Conservation (phyloP, 2,113 vertebrate species). For the Psittacara wagleri region DNA sequence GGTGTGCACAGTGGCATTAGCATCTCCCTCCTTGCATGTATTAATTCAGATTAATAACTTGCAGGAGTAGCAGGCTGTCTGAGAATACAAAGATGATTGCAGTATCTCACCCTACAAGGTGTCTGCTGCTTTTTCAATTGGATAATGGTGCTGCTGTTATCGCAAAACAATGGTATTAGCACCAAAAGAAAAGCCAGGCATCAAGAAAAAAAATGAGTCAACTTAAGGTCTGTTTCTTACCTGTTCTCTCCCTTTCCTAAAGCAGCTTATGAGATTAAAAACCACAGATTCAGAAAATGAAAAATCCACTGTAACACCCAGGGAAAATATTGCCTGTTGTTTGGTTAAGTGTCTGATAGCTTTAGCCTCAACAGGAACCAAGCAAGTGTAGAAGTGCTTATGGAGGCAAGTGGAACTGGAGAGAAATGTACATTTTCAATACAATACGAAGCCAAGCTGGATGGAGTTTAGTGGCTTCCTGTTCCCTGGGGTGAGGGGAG, state of each 20-base stretch:
- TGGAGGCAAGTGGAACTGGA: background rate
- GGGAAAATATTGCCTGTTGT: background rate
- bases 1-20: background rate
- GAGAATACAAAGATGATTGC: background rate
- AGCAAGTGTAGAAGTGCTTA: background rate
- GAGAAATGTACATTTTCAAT: fast-evolving
- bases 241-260: background rate
- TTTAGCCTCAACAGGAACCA: background rate
- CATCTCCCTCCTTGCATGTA: background rate
- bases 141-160: background rate
- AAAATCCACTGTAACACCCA: background rate
- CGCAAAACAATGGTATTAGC: background rate
- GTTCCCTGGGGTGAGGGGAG: background rate
- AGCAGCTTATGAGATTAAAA: background rate
- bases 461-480: background rate
- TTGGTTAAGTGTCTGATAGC: background rate
- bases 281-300: background rate
- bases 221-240: background rate
- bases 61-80: background rate
- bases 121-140: background rate
- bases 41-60: background rate
- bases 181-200: background rate
- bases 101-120: background rate
- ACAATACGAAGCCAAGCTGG: background rate
- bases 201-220: background rate